Conservation (phyloP, 2,797 vertebrate genomes). For the Hemitrygon akajei region DNA sequence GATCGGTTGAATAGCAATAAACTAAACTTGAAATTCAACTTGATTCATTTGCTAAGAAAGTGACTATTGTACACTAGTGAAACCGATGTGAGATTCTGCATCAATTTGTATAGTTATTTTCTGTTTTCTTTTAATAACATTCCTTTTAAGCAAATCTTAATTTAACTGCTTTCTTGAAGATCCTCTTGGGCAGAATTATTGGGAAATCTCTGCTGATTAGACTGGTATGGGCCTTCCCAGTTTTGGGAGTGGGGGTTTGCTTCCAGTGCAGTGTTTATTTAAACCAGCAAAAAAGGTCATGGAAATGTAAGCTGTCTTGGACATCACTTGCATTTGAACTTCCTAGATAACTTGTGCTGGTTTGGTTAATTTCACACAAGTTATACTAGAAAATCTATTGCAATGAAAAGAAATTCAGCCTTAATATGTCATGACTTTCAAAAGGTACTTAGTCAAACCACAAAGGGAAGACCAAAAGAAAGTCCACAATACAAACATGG, state of each 20-base stretch:
- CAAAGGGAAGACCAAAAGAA: neutral
- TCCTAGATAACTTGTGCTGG: neutral
- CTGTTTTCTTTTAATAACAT: too few species aligned
- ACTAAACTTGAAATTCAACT: too few species aligned
- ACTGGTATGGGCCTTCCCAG: neutral
- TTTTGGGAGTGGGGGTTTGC: neutral
- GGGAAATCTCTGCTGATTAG: neutral
- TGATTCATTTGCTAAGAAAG: too few species aligned
- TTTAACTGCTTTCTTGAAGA: neutral
- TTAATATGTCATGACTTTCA: neutral
- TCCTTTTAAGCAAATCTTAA: neutral
- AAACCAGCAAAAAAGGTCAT: neutral
- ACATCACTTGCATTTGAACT: too few species aligned
- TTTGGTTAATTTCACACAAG: neutral
- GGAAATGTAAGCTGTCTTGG: neutral
- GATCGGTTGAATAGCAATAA: too few species aligned
- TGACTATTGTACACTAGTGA: too few species aligned
- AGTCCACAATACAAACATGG: neutral
- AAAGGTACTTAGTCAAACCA: neutral
- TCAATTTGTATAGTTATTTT: too few species aligned
- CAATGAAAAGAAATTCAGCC: neutral
- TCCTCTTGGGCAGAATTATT: neutral
- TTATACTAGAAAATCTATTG: neutral
- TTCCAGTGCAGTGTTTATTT: neutral
- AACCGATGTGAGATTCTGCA: too few species aligned